These are phyloP conservation scores for Phylloscopus trochilus DNA, from an alignment of 2,113 vertebrate species.

Conservation along the genomic window DNA sequence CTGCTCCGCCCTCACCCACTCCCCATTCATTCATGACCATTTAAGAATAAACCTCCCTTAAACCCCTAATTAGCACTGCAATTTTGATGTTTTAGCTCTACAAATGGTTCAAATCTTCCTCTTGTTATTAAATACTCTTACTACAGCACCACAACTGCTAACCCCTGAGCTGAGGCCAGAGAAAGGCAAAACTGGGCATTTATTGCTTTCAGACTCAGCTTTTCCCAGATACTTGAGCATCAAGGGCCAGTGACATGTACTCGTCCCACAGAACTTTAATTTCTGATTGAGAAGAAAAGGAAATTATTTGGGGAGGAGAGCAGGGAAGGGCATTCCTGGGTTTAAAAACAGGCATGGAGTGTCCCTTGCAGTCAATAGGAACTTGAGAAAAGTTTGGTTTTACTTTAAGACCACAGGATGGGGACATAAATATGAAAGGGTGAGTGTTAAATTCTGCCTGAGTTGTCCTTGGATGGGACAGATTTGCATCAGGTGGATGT, in stretches of 20 bases:
- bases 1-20: background rate
- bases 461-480: background rate
- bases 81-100: background rate
- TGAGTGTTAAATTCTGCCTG: background rate
- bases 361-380: background rate
- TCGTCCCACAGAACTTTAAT: background rate
- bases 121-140: background rate
- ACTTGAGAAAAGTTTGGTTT: background rate
- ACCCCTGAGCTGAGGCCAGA: background rate
- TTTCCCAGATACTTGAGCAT: background rate
- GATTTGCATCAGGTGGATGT: background rate
- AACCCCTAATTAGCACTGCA: background rate
- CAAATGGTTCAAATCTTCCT: background rate
- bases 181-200: background rate
- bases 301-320: background rate
- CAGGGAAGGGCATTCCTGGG: background rate
- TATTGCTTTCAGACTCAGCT: background rate
- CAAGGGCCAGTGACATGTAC: background rate
- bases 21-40: background rate
- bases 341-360: background rate
- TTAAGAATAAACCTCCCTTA: constrained; percentile 4
- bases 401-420: background rate
- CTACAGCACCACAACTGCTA: background rate
- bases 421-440: background rate
- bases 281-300: background rate